Evolutionary conservation across 2,113 vertebrate species (phyloP), one percentile per base, ranked within the genome.

Genomic region (Rhinolophus ferrumequinum): DNA sequence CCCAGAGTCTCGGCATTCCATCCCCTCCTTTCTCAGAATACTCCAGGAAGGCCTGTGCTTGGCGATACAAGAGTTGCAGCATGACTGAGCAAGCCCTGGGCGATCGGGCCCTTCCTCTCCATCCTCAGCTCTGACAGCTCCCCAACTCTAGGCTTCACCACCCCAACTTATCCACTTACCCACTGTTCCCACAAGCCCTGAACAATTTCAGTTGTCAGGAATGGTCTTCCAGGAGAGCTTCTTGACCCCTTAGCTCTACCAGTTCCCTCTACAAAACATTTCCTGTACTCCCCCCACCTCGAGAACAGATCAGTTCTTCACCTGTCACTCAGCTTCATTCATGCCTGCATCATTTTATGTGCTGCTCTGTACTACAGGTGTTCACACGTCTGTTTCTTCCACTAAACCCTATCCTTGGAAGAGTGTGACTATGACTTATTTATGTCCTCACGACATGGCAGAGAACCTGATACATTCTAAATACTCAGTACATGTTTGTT

Each of bases 41-140:
- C 10, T 44, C 60, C 0, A 0, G 30, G 47, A 7, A 3, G 0
- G 7, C 77, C 86, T 52, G 52, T 13, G 1, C 2, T 52, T 83
- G 67, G 18, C 60, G 5, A 56, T 1, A 11, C 0, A 15, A 10
- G 30, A 0, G 2, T 14, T 19, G 33, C 24, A 54, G 72, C 0
- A 0, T 10, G 44, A 24, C 67, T 28, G 11, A n/a, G 1, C 0
- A 0, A 22, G 28, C 30, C 73, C 67, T 41, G 33, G 1, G 1
- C 30, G 35, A 62, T 9, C 75, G 3, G 21, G 7, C n/a, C 38
- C 10, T 79, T 77, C 41, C 66, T 62, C 44, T 69, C 81, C 7
- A 7, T 22, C 66, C 60, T 73, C 62, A 15, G 7, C 4, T 41
- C 76, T 56, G 72, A 85, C 16, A 50, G 24, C 35, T 16, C 24